These are phyloP conservation scores for Gallinago paraguaiae DNA, from an alignment of 2,113 vertebrate genomes.

Conservation along the genomic window DNA sequence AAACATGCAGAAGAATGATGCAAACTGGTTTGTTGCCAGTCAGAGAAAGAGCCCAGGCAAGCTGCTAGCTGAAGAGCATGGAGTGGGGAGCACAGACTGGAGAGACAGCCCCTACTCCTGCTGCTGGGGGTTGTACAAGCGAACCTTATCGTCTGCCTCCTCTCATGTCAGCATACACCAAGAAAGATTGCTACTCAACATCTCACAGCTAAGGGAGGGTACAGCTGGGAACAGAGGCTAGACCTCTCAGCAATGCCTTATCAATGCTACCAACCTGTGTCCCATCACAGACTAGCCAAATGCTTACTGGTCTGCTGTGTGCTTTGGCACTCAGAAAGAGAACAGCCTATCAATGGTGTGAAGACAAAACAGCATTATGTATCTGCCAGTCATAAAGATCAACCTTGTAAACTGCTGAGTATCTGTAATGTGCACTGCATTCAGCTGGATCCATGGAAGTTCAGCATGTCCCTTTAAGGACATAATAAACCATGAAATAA, in stretches of 20 bases:
- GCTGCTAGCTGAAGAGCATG: background rate
- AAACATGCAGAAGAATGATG: background rate
- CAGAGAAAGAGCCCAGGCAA: background rate
- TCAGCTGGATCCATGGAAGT: background rate
- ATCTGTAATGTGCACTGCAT: background rate
- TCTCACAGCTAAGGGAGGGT: background rate
- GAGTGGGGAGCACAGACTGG: background rate
- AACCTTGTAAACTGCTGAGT: background rate
- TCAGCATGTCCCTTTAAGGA: background rate
- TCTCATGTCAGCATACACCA: background rate
- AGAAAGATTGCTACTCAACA: background rate
- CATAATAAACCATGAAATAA: background rate
- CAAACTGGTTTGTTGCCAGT: background rate
- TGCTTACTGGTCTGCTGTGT: accelerated
- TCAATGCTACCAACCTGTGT: background rate
- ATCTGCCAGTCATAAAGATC: background rate
- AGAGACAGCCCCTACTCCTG: background rate
- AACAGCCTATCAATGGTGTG: background rate
- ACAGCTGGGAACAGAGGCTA: background rate
- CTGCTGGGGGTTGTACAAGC: background rate
- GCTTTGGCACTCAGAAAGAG: background rate
- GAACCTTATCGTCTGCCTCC: background rate
- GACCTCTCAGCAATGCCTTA: background rate
- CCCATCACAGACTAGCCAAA: background rate
- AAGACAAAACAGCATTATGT: background rate